Evolutionary conservation across 2,888 invertebrate genomes (phyloP).

Genomic region (Megaustenia siamemsis): DNA sequence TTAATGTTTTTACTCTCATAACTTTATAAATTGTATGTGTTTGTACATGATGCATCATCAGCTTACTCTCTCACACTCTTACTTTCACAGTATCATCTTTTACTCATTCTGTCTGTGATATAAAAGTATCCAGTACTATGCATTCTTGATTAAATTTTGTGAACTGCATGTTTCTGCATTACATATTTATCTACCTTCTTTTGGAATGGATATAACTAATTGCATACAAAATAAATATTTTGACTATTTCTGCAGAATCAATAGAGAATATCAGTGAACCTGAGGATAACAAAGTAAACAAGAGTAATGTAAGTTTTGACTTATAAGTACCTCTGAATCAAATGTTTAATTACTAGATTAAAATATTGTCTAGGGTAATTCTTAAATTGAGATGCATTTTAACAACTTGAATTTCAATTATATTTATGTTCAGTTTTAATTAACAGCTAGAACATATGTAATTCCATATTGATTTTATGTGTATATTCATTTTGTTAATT

Average conservation of each 20-base stretch:
- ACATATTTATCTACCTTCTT: not conserved
- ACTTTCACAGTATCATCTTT: no score
- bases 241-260: conserved; percentile 9
- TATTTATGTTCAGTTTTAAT: not conserved
- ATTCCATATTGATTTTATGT: no score
- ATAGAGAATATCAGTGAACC: not conserved
- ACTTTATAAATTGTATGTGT: no score
- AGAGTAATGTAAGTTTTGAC: not conserved
- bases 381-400: not conserved
- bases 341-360: not conserved
- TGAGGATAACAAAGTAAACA: not conserved
- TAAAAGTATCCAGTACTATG: not conserved
- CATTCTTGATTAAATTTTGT: not conserved
- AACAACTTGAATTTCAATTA: not conserved
- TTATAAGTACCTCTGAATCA: not conserved
- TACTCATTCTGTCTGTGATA: no score
- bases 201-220: not conserved
- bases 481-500: no score
- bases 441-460: not conserved
- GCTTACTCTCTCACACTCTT: no score
- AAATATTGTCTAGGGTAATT: not conserved
- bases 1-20: no score
- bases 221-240: not conserved
- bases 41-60: no score
- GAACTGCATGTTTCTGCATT: no score